These are phyloP conservation scores for Plecturocebus donacophilus DNA, from an alignment of 2,113 vertebrate species.

Conservation along the genomic window DNA sequence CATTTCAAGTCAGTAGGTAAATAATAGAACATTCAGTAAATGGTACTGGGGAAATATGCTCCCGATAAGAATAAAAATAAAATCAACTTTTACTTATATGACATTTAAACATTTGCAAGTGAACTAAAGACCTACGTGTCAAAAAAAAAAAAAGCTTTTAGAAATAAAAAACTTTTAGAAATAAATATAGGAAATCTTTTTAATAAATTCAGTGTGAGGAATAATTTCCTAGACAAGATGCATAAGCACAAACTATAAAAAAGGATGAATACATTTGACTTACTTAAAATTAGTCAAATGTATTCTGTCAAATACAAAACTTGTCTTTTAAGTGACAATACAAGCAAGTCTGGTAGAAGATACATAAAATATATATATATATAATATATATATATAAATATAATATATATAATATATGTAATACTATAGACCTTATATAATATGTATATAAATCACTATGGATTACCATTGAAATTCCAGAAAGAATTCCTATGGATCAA, in stretches of 20 bases:
- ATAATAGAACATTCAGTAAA: neutral
- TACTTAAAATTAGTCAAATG: neutral
- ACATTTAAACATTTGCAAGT: neutral
- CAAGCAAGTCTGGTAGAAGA: neutral
- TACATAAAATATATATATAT: neutral
- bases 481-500: neutral
- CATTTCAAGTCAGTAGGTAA: neutral
- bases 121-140: neutral
- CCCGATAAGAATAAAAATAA: neutral
- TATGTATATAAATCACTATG: neutral
- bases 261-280: neutral
- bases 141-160: conserved; percentile 7
- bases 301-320: neutral
- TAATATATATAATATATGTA: neutral
- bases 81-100: neutral
- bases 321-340: neutral
- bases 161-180: conserved; percentile 29
- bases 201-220: conserved; percentile 10
- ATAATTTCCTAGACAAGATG: conserved; percentile 23
- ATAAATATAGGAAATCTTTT: neutral
- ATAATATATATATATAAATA: neutral
- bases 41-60: neutral
- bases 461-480: neutral
- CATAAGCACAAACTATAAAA: neutral
- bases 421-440: neutral